Evolutionary conservation across 2,797 vertebrate genomes (phyloP), one percentile per base, ranked within the genome.

Genomic region (Amazona ochrocephala): DNA sequence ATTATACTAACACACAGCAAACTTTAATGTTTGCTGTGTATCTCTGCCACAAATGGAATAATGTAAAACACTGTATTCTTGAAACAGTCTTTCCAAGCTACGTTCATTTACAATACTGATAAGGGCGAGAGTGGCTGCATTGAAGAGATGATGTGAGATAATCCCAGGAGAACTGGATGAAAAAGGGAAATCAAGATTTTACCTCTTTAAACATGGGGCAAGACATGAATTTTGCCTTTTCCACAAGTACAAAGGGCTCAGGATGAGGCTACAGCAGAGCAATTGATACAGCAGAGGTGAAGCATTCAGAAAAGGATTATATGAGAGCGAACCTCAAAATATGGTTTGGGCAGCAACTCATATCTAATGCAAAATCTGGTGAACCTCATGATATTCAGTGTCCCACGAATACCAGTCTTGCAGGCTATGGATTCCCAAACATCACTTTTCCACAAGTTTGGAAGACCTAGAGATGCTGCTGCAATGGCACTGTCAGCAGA

Each of bases 321-420:
- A 32, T 15, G 9, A 84, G 20, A 84, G 34, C 78, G 19, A 71
- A 20, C 4, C 15, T 78, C 79, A 80, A 80, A 74, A 70, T 39
- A 67, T 12, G 29, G 26, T 32, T 45, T 90, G 50, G 8, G 41
- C 48, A 84, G 10, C 56, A 83, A 11, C 17, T 76, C 5, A 0
- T 20, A 53, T 24, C 32, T 50, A 76, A 56, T 27, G 32, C 50
- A 21, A 73, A 72, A 78, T 42, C 4, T 14, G 30, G 27, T 37
- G 47, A 82, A 79, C 19, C 29, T 76, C 1, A 0, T 18, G 32
- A 45, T 37, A 85, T 24, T 37, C 45, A 54, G 13, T 56, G 45
- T 18, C 20, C 22, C 0, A 0, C 10, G 3, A 47, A 5, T 32
- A 79, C 29, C 37, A 78, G 30, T 19, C 34, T 58, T 1, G 0